Evolutionary conservation across 2,888 invertebrate species (phyloP).

Genomic region (Serripes groenlandicus): DNA sequence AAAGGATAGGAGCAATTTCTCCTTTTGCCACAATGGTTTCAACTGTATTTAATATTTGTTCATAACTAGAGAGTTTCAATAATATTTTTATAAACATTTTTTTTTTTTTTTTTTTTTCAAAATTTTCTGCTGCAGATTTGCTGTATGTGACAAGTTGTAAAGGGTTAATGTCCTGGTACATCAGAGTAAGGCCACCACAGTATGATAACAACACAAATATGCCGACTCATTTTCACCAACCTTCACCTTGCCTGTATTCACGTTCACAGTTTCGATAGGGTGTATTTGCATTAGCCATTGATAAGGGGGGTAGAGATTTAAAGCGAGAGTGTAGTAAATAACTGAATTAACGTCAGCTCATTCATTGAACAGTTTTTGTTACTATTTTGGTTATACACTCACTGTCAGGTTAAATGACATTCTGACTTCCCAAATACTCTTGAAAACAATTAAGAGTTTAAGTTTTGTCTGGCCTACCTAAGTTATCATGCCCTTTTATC

Average conservation of each 20-base stretch:
- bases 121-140: neutral
- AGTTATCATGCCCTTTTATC: too few relatives aligned
- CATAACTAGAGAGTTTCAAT: neutral
- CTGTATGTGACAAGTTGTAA: neutral
- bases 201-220: constrained; percentile 39
- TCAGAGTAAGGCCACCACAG: neutral
- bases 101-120: neutral
- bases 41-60: neutral
- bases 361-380: neutral
- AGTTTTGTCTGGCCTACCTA: too few relatives aligned
- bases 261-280: constrained; percentile 50
- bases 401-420: too few relatives aligned
- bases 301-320: neutral
- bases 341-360: neutral
- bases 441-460: too few relatives aligned
- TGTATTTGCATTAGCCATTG: constrained; percentile 9
- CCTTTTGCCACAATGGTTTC: neutral
- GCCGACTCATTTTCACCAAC: constrained; percentile 39
- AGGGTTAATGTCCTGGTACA: neutral
- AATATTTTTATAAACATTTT: neutral
- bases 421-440: too few relatives aligned
- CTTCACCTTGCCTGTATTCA: constrained; percentile 54
- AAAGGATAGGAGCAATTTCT: too few relatives aligned
- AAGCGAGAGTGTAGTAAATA: constrained; percentile 4
- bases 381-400: too few relatives aligned